Evolutionary conservation across 1,140 invertebrate species (phyloP).

Genomic region (Anastrepha ludens): DNA sequence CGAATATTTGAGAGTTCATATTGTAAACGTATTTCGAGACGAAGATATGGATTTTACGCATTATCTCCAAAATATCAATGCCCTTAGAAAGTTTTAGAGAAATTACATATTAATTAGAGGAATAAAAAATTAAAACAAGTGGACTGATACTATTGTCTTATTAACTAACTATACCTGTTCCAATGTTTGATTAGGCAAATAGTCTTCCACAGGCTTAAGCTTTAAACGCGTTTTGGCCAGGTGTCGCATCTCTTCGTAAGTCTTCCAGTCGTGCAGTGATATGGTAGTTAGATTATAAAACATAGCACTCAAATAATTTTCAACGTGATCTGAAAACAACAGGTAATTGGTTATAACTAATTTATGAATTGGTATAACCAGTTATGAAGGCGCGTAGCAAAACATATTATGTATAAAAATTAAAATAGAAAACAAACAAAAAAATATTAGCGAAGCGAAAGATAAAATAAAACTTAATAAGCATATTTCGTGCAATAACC

Average conservation of each 20-base stretch:
- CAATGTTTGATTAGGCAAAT: slow-evolving; percentile 96
- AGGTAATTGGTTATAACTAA: slow-evolving; percentile 9
- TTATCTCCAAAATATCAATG: slow-evolving; percentile 97
- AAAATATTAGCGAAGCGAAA: too few relatives aligned
- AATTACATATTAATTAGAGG: not conserved
- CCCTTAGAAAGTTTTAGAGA: slow-evolving; percentile 77
- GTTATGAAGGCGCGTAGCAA: not conserved
- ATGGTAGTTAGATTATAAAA: slow-evolving; percentile 99
- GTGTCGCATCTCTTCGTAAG: slow-evolving; percentile 96
- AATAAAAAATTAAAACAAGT: not conserved
- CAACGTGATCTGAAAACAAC: slow-evolving; percentile 79
- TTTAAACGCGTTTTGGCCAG: slow-evolving; percentile 91
- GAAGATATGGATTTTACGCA: slow-evolving; percentile 97
- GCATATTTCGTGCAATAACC: slow-evolving; percentile 56
- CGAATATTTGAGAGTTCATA: slow-evolving; percentile 97
- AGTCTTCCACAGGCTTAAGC: slow-evolving; percentile 88
- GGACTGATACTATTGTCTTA: not conserved
- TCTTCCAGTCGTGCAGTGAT: slow-evolving; percentile 97
- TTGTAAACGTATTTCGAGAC: slow-evolving; percentile 96
- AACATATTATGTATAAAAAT: too few relatives aligned
- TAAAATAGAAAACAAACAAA: too few relatives aligned
- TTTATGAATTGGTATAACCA: too few relatives aligned
- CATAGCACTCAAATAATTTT: slow-evolving; percentile 94
- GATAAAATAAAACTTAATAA: not conserved
- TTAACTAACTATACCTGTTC: slow-evolving; percentile 81